A percentile compares a stretch with the other conserved stretches of the same genome.
Conservation (phyloP, 2,113 vertebrate genomes). For the Penelope pileata region DNA sequence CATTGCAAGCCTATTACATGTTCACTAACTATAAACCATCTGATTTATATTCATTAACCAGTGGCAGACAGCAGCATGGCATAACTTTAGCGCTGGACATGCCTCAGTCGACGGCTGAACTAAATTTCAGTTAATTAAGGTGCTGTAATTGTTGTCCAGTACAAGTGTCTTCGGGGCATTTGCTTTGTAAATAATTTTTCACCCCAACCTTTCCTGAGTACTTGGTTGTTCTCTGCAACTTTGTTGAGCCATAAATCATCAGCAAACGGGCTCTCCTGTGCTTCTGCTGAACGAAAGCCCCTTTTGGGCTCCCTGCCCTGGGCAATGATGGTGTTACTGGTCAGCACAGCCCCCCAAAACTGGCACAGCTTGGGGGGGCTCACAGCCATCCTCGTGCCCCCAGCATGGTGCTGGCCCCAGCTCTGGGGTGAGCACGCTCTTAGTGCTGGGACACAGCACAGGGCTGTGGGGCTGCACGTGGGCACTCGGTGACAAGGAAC, state of each 20-base stretch:
- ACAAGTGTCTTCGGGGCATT: constrained; percentile 83
- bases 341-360: neutral
- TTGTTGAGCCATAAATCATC: constrained; percentile 40
- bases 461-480: too few relatives aligned
- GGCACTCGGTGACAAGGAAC: neutral
- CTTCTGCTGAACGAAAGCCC: neutral
- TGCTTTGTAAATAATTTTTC: constrained; percentile 82
- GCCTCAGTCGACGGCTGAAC: constrained; percentile 76
- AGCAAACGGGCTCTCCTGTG: neutral
- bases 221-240: constrained; percentile 47
- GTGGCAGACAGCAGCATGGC: constrained; percentile 75
- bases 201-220: constrained; percentile 51
- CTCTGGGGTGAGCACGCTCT: too few relatives aligned
- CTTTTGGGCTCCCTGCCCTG: neutral
- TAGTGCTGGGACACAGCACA: too few relatives aligned
- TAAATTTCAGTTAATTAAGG: constrained; percentile 86
- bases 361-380: neutral
- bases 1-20: constrained; percentile 80
- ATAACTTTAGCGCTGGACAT: constrained; percentile 78
- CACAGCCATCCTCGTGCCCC: neutral
- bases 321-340: fast-evolving
- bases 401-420: neutral
- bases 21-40: constrained; percentile 87
- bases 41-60: constrained; percentile 92
- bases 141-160: constrained; percentile 83